phyloP scores from a whole-genome alignment of 1,140 invertebrate genomes.

The Lerema accius region DNA sequence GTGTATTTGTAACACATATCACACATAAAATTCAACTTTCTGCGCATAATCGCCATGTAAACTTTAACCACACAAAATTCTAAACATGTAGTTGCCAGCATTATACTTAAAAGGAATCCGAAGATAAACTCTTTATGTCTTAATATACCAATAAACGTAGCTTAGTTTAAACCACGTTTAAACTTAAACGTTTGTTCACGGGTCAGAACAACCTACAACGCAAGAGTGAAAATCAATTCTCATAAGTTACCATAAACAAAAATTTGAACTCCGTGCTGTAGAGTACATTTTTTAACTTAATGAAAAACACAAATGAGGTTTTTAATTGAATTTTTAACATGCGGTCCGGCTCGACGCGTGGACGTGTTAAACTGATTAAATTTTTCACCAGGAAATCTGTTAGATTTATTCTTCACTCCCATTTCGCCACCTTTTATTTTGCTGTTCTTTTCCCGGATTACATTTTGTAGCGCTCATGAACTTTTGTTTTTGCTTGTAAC shows the following conservation, averaged over 20 bases:
- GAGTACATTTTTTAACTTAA: slow-evolving; percentile 52
- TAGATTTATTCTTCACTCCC: slow-evolving; percentile 22
- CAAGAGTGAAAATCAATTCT: too few relatives aligned
- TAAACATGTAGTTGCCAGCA: too few relatives aligned
- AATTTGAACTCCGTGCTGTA: slow-evolving; percentile 8
- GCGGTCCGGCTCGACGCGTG: slow-evolving; percentile 26
- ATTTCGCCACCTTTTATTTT: slow-evolving; percentile 24
- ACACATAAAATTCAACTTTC: too few relatives aligned
- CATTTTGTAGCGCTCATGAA: background rate
- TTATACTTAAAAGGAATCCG: too few relatives aligned
- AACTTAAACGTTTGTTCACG: too few relatives aligned
- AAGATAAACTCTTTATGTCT: too few relatives aligned
- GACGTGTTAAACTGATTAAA: slow-evolving; percentile 45
- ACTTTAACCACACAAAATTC: too few relatives aligned
- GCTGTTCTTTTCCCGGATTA: background rate
- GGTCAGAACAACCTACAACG: too few relatives aligned
- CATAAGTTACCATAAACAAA: background rate
- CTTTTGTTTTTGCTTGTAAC: background rate
- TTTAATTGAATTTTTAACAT: slow-evolving; percentile 62
- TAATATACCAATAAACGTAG: too few relatives aligned
- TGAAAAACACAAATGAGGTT: slow-evolving; percentile 60
- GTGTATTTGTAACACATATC: too few relatives aligned
- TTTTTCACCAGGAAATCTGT: slow-evolving; percentile 36
- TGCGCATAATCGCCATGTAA: too few relatives aligned
- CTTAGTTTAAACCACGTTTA: slow-evolving; percentile 10